Base-by-base conservation (phyloP, 2,113 vertebrate genomes). In the Lycaon pictus region DNA sequence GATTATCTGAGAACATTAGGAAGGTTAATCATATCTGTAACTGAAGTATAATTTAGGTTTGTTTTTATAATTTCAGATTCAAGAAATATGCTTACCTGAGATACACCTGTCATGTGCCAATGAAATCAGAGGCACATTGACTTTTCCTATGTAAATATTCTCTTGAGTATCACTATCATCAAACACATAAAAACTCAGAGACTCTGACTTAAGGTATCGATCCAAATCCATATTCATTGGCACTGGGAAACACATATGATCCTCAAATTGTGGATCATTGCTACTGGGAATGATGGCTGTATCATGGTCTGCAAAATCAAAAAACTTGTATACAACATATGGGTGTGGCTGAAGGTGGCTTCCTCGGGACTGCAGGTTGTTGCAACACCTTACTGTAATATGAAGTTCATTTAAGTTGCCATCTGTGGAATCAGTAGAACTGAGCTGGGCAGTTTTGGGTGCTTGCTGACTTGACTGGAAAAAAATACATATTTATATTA, bases 321-420 rank as follows among this genome's bases (percentile, higher is more conserved):
- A 99, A 98, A 99, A 99, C 98, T 99, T 99, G 98, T 99, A 99
- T 97, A 99, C 98, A 67, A 99, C 99, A 1, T 99, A 99, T 65
- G 99, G 98, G 97, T 98, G 99, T 20, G 99, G 99, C 94, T 98
- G 98, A 25, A 76, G 60, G 60, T 97, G 90, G 43, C 96, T 97
- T 62, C 85, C 88, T 94, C 81, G 97, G 90, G 98, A 91, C 5
- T 65, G 98, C 20, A 99, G 99, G 94, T 97, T 97, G 94, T 92
- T 97, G 98, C 99, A 99, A 95, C 98, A 94, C 67, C 92, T 98
- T 87, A 99, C 63, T 1, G 98, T 99, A 97, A 99, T 35, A 32
- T 97, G 93, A 74, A 99, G 99, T 29, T 99, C 98, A 69, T 99
- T 99, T 96, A 98, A 96, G 97, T 98, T 96, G 93, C 97, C 98